Evolutionary conservation across 2,113 vertebrate species (phyloP).

Genomic region (Sinocyclocheilus rhinocerous): DNA sequence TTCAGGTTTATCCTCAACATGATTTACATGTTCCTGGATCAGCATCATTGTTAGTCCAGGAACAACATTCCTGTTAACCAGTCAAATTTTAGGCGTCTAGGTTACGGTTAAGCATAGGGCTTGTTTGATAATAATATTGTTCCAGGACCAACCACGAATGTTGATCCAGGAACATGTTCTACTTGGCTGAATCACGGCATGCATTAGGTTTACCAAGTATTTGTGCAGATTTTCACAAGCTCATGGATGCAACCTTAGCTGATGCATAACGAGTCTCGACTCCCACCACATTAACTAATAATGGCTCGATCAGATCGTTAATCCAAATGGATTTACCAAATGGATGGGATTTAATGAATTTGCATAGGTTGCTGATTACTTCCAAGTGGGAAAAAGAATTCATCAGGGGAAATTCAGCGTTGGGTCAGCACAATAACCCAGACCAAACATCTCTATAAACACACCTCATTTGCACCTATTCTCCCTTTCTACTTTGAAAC

Average conservation of each 20-base stretch:
- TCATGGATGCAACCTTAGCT: neutral
- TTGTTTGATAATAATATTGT: neutral
- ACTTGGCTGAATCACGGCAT: neutral
- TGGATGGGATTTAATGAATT: constrained; percentile 49
- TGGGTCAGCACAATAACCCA: constrained; percentile 38
- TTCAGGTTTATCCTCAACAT: neutral
- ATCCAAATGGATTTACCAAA: constrained; percentile 53
- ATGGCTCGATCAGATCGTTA: constrained; percentile 49
- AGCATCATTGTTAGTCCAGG: neutral
- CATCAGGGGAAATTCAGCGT: constrained; percentile 35
- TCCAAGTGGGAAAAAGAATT: constrained; percentile 30
- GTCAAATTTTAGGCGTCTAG: neutral
- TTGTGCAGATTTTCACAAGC: constrained; percentile 6
- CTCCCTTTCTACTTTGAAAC: constrained; percentile 5
- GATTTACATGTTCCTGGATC: neutral
- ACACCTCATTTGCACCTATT: neutral
- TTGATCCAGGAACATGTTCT: constrained; percentile 8
- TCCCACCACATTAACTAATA: constrained; percentile 33
- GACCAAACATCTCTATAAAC: constrained; percentile 21
- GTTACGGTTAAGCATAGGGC: neutral
- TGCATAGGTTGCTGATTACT: constrained; percentile 43
- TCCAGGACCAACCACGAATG: neutral
- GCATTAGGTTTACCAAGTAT: neutral
- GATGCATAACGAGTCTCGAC: neutral
- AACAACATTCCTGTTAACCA: constrained; percentile 9